Percentiles rank a stretch among this genome's conserved stretches.
These are phyloP conservation scores for Xestia xanthographa DNA, from an alignment of 2,888 invertebrate species.

Conservation along the genomic window DNA sequence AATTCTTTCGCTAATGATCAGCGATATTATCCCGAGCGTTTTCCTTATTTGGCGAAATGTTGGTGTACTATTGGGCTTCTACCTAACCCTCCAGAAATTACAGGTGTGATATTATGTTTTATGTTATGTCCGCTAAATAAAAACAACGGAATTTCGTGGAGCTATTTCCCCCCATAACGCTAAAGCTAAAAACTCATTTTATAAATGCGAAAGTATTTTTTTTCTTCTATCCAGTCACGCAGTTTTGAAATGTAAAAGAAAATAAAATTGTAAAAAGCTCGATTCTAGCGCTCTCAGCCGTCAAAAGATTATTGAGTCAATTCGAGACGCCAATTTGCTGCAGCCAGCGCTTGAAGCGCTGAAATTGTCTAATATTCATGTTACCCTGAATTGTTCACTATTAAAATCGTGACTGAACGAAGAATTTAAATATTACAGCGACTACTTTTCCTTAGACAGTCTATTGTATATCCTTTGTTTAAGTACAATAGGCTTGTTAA, in stretches of 20 bases:
- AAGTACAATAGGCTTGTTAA: too few relatives aligned
- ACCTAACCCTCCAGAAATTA: too few relatives aligned
- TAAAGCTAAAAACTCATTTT: background rate
- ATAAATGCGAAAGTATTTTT: background rate
- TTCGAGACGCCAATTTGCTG: conserved; percentile 23
- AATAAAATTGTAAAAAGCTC: background rate
- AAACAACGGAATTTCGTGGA: too few relatives aligned
- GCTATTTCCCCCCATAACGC: background rate
- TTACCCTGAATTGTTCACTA: background rate
- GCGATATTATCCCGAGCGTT: too few relatives aligned
- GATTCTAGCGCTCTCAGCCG: conserved; percentile 5
- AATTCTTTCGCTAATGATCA: too few relatives aligned
- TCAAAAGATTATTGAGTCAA: conserved; percentile 26
- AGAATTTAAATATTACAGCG: background rate
- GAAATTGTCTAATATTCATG: background rate
- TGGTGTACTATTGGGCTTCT: too few relatives aligned
- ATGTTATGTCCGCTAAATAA: too few relatives aligned
- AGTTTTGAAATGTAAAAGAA: background rate
- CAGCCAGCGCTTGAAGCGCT: background rate
- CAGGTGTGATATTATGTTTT: too few relatives aligned
- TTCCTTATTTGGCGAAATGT: too few relatives aligned
- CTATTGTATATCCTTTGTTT: background rate
- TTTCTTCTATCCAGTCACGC: background rate
- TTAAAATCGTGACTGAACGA: background rate
- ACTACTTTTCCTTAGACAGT: background rate